Base-by-base conservation (phyloP, 2,113 vertebrate species). In the Heterotis niloticus region DNA sequence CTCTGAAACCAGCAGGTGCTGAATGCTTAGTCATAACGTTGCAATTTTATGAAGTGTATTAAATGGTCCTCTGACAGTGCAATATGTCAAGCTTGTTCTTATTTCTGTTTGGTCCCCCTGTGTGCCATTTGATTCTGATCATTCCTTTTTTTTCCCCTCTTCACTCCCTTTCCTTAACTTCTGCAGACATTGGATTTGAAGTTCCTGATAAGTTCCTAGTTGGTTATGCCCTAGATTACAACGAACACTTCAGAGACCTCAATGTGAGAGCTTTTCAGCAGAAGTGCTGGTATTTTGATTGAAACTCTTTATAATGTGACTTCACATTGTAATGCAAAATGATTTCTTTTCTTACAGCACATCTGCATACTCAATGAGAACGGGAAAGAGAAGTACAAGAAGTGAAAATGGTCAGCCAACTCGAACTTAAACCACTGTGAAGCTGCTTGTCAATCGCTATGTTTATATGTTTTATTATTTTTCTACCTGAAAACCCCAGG, bases 231-330 rank as follows among this genome's bases (percentile, higher is more conserved):
- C 84, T 94, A 85, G 93, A 94, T 84, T 94, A 94, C 87, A 94
- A 94, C 0, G 93, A 94, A 79, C 92, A 94, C 88, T 94, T 94
- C 88, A 88, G 93, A 87, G 93, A 94, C 85, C 89, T 94, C 78
- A 94, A 91, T 82, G 93, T 94, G 84, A 93, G 92, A 44, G 34
- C 34, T 44, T 44, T 44, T 44, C 3, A 44, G 34, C 2, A 44
- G 7, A 44, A 44, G 7, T 44, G 34, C 34, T 4, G 34, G 7
- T 44, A 4, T 44, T 44, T 44, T 7, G 7, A 44, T 2, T 44
- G 34, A 4, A 44, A 44, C 34, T 4, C 34, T 44, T n/a, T n/a
- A n/a, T n/a, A n/a, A n/a, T n/a, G n/a, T n/a, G n/a, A n/a, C 34
- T 44, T 44, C 34, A 44, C 34, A 44, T 44, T 44, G 7, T 44